phyloP scores from a whole-genome alignment of 1,140 invertebrate genomes.

The Drosophila rufa region DNA sequence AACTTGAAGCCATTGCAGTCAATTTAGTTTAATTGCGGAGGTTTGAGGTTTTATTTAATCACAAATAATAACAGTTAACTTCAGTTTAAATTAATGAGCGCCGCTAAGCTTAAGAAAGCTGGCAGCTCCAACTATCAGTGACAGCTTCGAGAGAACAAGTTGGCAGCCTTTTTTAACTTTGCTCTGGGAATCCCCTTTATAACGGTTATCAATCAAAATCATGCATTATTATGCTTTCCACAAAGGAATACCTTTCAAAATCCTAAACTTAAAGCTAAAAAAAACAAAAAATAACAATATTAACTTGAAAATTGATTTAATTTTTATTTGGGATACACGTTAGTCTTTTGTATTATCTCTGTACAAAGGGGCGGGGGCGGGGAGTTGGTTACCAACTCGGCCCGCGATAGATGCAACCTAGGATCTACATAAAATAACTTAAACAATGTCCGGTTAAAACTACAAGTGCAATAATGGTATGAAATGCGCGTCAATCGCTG shows the following conservation, averaged over 20 bases:
- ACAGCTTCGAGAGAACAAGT: background rate
- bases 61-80: no score
- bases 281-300: no score
- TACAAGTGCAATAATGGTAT: slow-evolving; percentile 41
- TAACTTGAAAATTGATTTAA: slow-evolving; percentile 12
- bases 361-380: slow-evolving; percentile 47
- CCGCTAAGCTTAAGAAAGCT: background rate
- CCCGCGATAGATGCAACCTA: slow-evolving; percentile 24
- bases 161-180: background rate
- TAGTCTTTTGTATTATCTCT: slow-evolving; percentile 62
- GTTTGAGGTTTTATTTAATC: background rate
- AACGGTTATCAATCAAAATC: background rate
- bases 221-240: background rate
- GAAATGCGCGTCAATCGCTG: slow-evolving; percentile 53
- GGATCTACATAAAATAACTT: slow-evolving; percentile 49
- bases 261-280: background rate
- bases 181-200: background rate
- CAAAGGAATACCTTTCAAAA: background rate
- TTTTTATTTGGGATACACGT: slow-evolving; percentile 47
- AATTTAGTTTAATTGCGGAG: background rate
- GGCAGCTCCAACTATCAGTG: background rate
- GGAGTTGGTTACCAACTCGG: slow-evolving; percentile 49
- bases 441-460: slow-evolving; percentile 56
- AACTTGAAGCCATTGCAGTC: background rate
- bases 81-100: background rate